phyloP scores from a whole-genome alignment of 1,140 invertebrate genomes.

The Eupristina koningsbergeri region DNA sequence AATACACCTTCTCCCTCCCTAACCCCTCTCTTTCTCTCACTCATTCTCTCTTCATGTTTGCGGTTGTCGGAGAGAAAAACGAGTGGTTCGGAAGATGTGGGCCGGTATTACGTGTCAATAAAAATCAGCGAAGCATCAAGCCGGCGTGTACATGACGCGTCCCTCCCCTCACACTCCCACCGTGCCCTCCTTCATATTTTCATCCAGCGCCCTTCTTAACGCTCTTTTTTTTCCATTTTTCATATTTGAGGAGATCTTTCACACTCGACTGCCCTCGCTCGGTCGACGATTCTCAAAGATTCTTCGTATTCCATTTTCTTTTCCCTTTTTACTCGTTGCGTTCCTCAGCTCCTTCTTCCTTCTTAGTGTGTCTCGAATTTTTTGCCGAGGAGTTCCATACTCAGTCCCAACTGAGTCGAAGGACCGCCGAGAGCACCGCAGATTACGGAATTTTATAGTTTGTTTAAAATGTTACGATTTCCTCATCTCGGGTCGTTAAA shows the following conservation, averaged over 20 bases:
- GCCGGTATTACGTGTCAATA: constrained; percentile 62
- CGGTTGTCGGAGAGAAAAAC: constrained; percentile 10
- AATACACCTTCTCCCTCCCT: constrained; percentile 23
- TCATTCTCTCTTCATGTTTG: neutral
- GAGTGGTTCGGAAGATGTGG: constrained; percentile 47
- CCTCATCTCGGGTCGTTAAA: constrained; percentile 40
- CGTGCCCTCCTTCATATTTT: constrained; percentile 46
- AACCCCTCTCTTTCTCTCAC: too few species aligned
- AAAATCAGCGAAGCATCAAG: constrained; percentile 60
- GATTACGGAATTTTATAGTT: constrained; percentile 44
- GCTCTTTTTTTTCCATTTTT: constrained; percentile 46
- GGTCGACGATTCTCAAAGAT: constrained; percentile 16
- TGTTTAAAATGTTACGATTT: constrained; percentile 40
- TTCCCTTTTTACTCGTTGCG: neutral
- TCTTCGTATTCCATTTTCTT: constrained; percentile 8
- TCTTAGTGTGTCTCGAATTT: neutral
- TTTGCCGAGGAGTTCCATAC: neutral
- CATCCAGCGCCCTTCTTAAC: constrained; percentile 31
- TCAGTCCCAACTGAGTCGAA: neutral
- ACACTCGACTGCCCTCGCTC: constrained; percentile 52
- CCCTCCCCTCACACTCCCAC: constrained; percentile 42
- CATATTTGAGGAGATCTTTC: constrained; percentile 54
- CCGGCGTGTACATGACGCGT: constrained; percentile 52
- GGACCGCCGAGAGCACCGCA: neutral
- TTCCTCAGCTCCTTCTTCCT: neutral